These are phyloP conservation scores for Ariopsis seemanni DNA, from an alignment of 2,113 vertebrate genomes.

Conservation along the genomic window DNA sequence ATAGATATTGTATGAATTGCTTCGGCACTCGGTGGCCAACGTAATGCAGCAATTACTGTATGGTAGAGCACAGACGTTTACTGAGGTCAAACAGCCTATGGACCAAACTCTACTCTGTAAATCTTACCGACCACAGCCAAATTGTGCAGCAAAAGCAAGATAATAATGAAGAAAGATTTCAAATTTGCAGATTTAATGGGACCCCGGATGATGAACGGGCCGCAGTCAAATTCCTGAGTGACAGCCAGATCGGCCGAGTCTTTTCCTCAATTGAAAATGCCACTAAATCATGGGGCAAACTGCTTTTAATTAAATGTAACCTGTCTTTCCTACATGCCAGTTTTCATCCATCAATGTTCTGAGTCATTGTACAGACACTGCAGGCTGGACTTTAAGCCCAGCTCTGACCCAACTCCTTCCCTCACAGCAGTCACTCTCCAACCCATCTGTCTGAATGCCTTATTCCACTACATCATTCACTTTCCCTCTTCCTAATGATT, in stretches of 20 bases:
- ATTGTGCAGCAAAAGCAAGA: slow-evolving; percentile 34
- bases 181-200: slow-evolving; percentile 55
- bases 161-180: slow-evolving; percentile 48
- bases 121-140: slow-evolving; percentile 49
- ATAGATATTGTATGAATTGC: slow-evolving; percentile 54
- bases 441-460: not conserved
- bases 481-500: not conserved
- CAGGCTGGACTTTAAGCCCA: not conserved
- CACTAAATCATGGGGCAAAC: slow-evolving; percentile 44
- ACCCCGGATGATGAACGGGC: slow-evolving; percentile 48
- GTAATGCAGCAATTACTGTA: slow-evolving; percentile 61
- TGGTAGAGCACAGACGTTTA: slow-evolving; percentile 48
- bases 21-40: slow-evolving; percentile 51
- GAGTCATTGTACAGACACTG: slow-evolving; percentile 31
- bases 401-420: not conserved
- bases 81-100: slow-evolving; percentile 53
- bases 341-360: slow-evolving; percentile 20
- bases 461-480: not conserved
- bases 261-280: slow-evolving; percentile 36
- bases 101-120: slow-evolving; percentile 46
- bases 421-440: not conserved
- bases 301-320: slow-evolving; percentile 51
- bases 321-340: slow-evolving; percentile 44
- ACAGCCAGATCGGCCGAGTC: slow-evolving; percentile 42
- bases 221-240: slow-evolving; percentile 43